A percentile compares a stretch with the other conserved stretches of the same genome.
Conservation (phyloP, 2,113 vertebrate species). For the Lophochroa leadbeateri region DNA sequence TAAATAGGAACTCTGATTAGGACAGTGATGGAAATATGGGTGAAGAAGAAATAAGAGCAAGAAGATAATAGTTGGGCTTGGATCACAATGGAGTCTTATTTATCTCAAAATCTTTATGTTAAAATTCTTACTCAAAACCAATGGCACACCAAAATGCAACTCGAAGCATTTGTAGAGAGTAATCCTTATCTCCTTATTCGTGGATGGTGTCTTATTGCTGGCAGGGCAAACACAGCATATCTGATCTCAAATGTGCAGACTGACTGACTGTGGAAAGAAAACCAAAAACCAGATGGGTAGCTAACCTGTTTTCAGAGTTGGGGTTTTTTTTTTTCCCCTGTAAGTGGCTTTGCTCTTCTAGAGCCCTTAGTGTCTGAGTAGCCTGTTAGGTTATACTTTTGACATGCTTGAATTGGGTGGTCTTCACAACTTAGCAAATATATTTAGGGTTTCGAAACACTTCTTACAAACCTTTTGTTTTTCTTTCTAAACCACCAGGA, state of each 20-base stretch:
- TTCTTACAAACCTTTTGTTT: neutral
- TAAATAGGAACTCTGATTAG: neutral
- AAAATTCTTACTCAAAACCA: neutral
- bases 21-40: fast-evolving
- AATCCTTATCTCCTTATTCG: neutral
- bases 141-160: fast-evolving
- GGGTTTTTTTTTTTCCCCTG: neutral
- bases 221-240: neutral
- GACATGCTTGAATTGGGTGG: neutral
- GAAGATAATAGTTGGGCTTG: neutral
- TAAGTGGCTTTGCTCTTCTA: neutral
- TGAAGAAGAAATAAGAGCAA: neutral
- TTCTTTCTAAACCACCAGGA: neutral
- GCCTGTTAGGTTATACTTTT: neutral
- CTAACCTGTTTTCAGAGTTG: neutral
- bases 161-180: neutral
- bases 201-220: neutral
- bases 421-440: neutral
- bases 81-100: neutral
- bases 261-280: neutral
- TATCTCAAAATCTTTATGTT: neutral
- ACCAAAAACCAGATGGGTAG: neutral
- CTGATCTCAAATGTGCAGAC: neutral
- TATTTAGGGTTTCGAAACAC: neutral
- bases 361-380: neutral